A percentile compares a stretch with the other conserved stretches of the same genome.
Evolutionary conservation across 2,888 invertebrate species (phyloP).

Genomic region (Diarsia rubi): DNA sequence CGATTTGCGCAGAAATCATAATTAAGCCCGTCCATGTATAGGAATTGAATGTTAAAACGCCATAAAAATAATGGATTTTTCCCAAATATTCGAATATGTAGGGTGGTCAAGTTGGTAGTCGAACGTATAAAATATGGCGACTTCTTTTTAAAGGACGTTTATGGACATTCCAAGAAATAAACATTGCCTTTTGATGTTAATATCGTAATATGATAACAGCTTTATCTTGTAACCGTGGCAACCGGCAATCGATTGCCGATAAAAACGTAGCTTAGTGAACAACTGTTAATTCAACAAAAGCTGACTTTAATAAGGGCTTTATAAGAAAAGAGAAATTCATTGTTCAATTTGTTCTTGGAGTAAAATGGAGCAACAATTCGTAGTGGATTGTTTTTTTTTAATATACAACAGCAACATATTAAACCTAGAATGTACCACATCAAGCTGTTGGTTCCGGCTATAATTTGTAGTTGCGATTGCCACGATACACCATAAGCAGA

Average conservation of each 20-base stretch:
- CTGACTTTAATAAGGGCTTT: constrained; percentile 23
- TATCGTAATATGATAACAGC: constrained; percentile 38
- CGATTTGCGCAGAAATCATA: constrained; percentile 36
- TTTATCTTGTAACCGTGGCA: constrained; percentile 27
- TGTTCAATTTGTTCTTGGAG: constrained; percentile 14
- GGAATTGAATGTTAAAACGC: constrained; percentile 37
- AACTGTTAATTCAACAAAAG: neutral
- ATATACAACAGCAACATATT: neutral
- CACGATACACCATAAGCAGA: neutral
- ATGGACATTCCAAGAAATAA: constrained; percentile 29
- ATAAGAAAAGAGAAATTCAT: neutral
- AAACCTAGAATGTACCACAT: neutral
- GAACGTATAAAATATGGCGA: constrained; percentile 38
- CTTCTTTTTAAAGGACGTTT: constrained; percentile 26
- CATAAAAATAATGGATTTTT: constrained; percentile 46
- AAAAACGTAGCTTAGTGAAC: constrained; percentile 25
- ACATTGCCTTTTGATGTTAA: constrained; percentile 43
- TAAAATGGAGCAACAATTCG: neutral
- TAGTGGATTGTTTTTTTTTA: neutral
- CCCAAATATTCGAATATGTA: constrained; percentile 18
- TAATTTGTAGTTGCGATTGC: neutral
- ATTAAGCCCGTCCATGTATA: constrained; percentile 37
- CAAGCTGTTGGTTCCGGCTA: neutral
- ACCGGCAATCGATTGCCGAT: constrained; percentile 14
- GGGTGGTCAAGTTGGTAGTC: neutral